phyloP scores from a whole-genome alignment of 1,140 invertebrate species.

The Drosophila parabipectinata region DNA sequence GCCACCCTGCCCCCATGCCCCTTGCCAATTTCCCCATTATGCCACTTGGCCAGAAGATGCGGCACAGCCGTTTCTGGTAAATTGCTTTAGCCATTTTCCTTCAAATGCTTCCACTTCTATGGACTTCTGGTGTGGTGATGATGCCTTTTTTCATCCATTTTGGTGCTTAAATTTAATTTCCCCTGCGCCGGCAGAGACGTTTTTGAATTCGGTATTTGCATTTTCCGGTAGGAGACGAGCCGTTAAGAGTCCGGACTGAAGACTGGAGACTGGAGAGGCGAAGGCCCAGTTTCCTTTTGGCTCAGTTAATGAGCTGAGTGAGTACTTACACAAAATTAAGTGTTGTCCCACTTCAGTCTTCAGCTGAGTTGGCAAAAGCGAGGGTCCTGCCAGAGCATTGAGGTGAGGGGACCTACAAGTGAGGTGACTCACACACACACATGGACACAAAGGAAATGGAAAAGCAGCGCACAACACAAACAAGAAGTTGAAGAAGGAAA shows the following conservation, averaged over 20 bases:
- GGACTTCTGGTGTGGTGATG: not conserved
- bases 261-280: not conserved
- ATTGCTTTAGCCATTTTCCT: slow-evolving; percentile 48
- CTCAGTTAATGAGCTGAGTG: slow-evolving; percentile 80
- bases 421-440: slow-evolving; percentile 22
- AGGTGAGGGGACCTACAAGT: not conserved
- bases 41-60: slow-evolving; percentile 40
- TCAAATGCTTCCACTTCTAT: slow-evolving; percentile 18
- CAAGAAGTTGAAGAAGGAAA: slow-evolving; percentile 74
- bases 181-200: slow-evolving; percentile 43
- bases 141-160: slow-evolving; percentile 27
- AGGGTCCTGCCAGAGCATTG: slow-evolving; percentile 1
- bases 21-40: slow-evolving; percentile 31
- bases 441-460: slow-evolving; percentile 76
- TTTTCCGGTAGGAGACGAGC: slow-evolving; percentile 39
- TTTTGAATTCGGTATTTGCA: slow-evolving; percentile 60
- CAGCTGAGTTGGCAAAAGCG: slow-evolving; percentile 72
- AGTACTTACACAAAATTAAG: slow-evolving; percentile 83
- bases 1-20: slow-evolving; percentile 8
- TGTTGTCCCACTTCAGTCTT: slow-evolving; percentile 77
- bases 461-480: slow-evolving; percentile 73
- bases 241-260: not conserved
- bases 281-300: slow-evolving; percentile 56
- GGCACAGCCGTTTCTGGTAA: slow-evolving; percentile 24
- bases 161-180: slow-evolving; percentile 72